Base-by-base conservation (phyloP, 2,797 vertebrate genomes). In the Sebastes jordani region DNA sequence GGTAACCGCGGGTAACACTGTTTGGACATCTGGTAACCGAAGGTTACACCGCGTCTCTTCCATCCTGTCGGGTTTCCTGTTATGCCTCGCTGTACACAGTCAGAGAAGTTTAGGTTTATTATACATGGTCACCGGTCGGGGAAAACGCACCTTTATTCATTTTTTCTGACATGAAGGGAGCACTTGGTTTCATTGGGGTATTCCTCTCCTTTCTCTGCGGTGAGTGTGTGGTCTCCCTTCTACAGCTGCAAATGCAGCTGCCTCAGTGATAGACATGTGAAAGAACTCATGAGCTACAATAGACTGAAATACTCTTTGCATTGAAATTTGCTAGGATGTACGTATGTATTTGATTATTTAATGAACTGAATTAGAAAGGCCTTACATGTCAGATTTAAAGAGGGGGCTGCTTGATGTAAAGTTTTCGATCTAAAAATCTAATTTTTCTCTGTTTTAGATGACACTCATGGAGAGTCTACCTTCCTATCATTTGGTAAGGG, bases 151-250 rank as follows among this genome's bases (percentile, higher is more conserved):
- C 89, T 88, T 88, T 83, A 83, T 83, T 92, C 81, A 54, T 89
- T 93, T 92, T 91, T 82, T 88, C 95, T 95, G 95, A 95, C 93
- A 95, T 96, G 95, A 95, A 93, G 94, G 92, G 85, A 94, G 89
- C 88, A 76, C 91, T 96, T 85, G 86, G 92, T 89, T 93, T 95
- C 86, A 87, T 95, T 88, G 90, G 93, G 89, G 82, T 96, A 79
- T 89, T 95, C 84, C 92, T 96, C 89, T 95, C 90, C 78, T 86
- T 95, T 84, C 85, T 95, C 80, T 90, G 80, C 64, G 95, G 96
- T 96, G 92, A 96, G 96, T 95, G 92, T 93, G 90, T 88, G 91
- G 88, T 92, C 91, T 91, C 67, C 64, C 75, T 74, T 78, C 56
- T 79, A 72, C 91, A 89, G 86, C 87, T 91, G 89, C 76, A 76